Conservation (phyloP, 37 sponge, comb jelly and placozoan genomes). For the Haliclona indistincta region DNA sequence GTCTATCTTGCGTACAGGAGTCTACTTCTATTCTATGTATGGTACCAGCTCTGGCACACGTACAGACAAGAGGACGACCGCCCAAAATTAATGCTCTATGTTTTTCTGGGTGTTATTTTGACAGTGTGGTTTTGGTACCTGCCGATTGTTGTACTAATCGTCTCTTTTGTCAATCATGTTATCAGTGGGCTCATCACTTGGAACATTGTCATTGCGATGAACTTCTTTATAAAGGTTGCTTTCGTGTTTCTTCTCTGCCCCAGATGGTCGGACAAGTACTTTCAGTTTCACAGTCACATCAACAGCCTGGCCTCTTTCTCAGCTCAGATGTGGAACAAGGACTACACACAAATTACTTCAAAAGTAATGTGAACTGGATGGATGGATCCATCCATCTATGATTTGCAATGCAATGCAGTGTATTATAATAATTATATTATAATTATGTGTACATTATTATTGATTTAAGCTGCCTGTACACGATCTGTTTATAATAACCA, state of each 20-base stretch:
- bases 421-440: too few relatives aligned
- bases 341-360: too few relatives aligned
- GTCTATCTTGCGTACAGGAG: conserved; percentile 45
- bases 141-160: conserved; percentile 30
- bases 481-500: too few relatives aligned
- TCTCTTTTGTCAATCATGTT: conserved; percentile 24
- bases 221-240: conserved; percentile 29
- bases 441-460: too few relatives aligned
- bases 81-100: conserved; percentile 35
- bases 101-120: conserved; percentile 25
- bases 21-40: conserved; percentile 42
- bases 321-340: not conserved
- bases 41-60: conserved; percentile 58
- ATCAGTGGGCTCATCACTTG: not conserved
- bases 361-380: too few relatives aligned
- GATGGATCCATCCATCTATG: too few relatives aligned
- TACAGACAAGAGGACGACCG: conserved; percentile 64
- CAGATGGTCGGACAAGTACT: conserved; percentile 51
- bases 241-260: conserved; percentile 59
- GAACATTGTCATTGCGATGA: conserved; percentile 27
- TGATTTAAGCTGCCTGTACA: too few relatives aligned
- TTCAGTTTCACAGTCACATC: conserved; percentile 62
- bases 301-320: not conserved
- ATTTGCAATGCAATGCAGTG: too few relatives aligned
- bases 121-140: conserved; percentile 73